Base-by-base conservation (phyloP, 2,888 invertebrate species). In the Diachrysia chrysitis region DNA sequence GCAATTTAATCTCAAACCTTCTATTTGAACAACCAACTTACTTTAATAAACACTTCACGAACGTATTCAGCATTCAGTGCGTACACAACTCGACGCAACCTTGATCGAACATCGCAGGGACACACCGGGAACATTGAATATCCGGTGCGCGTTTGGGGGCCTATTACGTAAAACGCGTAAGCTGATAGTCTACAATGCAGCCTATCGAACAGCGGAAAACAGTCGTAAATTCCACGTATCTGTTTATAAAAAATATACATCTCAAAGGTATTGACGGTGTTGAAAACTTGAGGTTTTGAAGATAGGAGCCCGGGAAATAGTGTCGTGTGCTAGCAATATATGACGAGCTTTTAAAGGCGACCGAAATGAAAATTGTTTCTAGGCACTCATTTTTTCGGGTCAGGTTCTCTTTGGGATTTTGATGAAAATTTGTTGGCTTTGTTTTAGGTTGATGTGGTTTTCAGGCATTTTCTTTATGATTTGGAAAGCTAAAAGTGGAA, bases 201-300 rank as follows among this genome's bases (percentile, higher is more conserved):
- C 76, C 78, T 81, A 83, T 85, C 83, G 80, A 81, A 84, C 78
- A 75, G 79, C 83, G 87, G 87, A 86, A 87, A 82, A 85, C 83
- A 79, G 83, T 80, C 88, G 81, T 88, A 87, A 86, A 85, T 87
- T 84, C 82, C 80, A 81, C 82, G 79, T 85, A 86, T 87, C 84
- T 78, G 70, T 71, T 74, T 77, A 76, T 69, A 63, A 80, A 85
- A 84, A 87, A 83, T 77, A 69, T 76, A 75, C 78, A 83, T 83
- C 76, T 81, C 73, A 72, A 68, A 57, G 73, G 66, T 54, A 63
- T 57, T 66, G 73, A 76, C 73, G 58, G 77, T 78, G 81, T 78
- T 81, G 82, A 80, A 79, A 73, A 70, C 71, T 75, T 81, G 79
- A 78, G 75, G 78, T 79, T 83, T 79, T 76, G 77, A 69, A 78